phyloP scores from a whole-genome alignment of 2,797 vertebrate genomes.

The Neomorphus geoffroyi region DNA sequence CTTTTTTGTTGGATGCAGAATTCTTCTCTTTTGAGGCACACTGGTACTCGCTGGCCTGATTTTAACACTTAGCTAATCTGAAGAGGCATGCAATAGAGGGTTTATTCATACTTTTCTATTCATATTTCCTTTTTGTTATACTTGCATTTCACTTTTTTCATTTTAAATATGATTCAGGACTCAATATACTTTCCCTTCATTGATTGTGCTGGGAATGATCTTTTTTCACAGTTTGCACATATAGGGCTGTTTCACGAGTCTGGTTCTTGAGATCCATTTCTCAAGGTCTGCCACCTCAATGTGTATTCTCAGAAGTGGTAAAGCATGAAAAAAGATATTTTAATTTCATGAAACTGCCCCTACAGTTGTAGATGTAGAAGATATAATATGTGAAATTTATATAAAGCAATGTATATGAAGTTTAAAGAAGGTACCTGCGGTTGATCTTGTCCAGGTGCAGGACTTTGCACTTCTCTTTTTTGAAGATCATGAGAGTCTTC shows the following conservation, averaged over 20 bases:
- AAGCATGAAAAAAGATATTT: neutral
- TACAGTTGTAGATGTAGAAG: neutral
- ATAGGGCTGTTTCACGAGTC: neutral
- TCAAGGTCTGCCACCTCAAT: neutral
- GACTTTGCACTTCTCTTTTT: neutral
- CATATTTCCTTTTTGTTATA: neutral
- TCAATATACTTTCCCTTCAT: neutral
- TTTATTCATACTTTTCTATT: neutral
- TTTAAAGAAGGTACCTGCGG: neutral
- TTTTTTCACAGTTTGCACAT: neutral
- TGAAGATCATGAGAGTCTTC: neutral
- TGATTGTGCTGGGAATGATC: neutral
- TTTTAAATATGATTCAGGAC: neutral
- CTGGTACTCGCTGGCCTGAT: neutral
- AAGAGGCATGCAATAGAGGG: neutral
- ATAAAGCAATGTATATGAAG: neutral
- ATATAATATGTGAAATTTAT: neutral
- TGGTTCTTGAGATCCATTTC: neutral
- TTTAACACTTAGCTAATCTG: neutral
- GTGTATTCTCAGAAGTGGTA: neutral
- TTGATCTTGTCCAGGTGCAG: neutral
- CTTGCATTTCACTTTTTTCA: neutral
- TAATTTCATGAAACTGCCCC: neutral
- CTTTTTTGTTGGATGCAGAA: neutral
- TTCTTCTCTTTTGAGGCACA: constrained; percentile 2